Base-by-base conservation (phyloP, 1,140 invertebrate genomes). In the Brachionus rotundiformis region DNA sequence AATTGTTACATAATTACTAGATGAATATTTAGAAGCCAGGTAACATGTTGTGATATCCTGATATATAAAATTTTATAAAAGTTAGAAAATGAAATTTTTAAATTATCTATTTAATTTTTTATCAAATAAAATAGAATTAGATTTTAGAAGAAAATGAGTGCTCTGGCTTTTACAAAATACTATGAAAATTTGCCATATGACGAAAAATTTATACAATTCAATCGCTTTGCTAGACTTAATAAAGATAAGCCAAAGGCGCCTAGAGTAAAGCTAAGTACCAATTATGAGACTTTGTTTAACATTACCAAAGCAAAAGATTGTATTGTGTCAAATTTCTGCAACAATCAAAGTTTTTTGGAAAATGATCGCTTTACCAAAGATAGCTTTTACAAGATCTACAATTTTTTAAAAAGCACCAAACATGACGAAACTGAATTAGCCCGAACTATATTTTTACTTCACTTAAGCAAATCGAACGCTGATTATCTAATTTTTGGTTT, bases 151-250 rank as follows among this genome's bases (percentile, higher is more conserved):
- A 63, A 63, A 68, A 68, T 68, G 63, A 36, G 29, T 8, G 10
- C 63, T 33, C 11, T 19, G 33, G 63, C 63, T 36, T 68, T 68
- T 16, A 23, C 63, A 33, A 36, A 68, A 68, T 68, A 68, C 29
- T 68, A 68, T 36, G 29, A 68, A 33, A 68, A n/a, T 36, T 36
- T 68, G n/a, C 13, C 29, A 7, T 68, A 36, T 36, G 63, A 68
- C n/a, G 33, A 68, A 68, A 68, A 68, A 68, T 68, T 36, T 68
- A 68, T 68, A 3, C 16, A 33, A 19, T 68, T 68, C 33, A 68
- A 68, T 7, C 63, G 63, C 2, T 68, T 68, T 36, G 31, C 16
- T 8, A 36, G 23, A n/a, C 29, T 36, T 36, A 36, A 68, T 68
- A 13, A 16, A 36, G n/a, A 41, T 16, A 3, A 68, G 29, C 3